Base-by-base conservation (phyloP, 2,888 invertebrate species). In the Ennomos fuscantarius region DNA sequence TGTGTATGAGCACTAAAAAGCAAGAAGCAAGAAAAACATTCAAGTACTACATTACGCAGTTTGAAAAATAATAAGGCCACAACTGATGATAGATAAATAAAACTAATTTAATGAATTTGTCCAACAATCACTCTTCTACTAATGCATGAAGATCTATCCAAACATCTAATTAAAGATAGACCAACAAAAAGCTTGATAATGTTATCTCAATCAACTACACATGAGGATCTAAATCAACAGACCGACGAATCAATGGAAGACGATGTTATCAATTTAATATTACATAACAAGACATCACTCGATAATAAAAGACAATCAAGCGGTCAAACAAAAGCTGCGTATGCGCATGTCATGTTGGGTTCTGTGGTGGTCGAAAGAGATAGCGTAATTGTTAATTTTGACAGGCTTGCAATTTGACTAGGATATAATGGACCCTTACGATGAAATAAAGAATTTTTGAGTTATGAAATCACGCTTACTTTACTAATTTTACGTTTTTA, bases 231-330 rank as follows among this genome's bases (percentile, higher is more conserved):
- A 75, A 78, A 79, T 75, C 82, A 82, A 81, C 72, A 72, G 77
- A 83, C 75, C 72, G 77, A 83, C 74, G 74, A 84, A 80, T 84
- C 84, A 84, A 85, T 84, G 77, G 47, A 64, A 59, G 62, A 72
- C 77, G 88, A 90, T 90, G 71, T 78, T 85, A 90, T 89, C 89
- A 62, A 76, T 78, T 77, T 82, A 85, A 82, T 83, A 79, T 86
- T 84, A 86, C 83, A 86, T 79, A 87, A 86, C 82, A 79, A 79
- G 74, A 64, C 78, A 73, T 75, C 76, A 74, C 66, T 69, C 71
- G 64, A 70, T 82, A 82, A 82, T 81, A 76, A 79, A 82, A 86
- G 79, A 84, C 81, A 84, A 84, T 83, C 79, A 77, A 55, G 73
- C 70, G 72, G 76, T 82, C 79, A 85, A 84, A 82, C 73, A 79